Evolutionary conservation across 2,888 invertebrate genomes (phyloP), one percentile per base, ranked within the genome.

Genomic region (Limnephilus auricula): DNA sequence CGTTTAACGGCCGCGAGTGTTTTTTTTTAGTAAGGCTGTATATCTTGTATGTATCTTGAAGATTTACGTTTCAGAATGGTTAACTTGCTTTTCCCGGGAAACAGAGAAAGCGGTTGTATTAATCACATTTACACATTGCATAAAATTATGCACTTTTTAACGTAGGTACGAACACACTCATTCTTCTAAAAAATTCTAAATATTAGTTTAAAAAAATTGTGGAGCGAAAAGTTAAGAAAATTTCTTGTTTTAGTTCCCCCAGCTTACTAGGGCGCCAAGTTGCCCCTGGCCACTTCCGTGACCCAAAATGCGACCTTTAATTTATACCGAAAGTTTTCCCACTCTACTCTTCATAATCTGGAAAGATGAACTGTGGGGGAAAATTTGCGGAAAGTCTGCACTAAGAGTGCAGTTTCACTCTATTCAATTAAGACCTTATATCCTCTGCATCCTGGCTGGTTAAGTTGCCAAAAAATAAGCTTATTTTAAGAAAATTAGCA

Each of bases 321-420:
- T 91, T 91, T 91, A 91, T 89, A 89, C 79, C 50, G 34, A 91
- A 91, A 91, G 82, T 91, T 91, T 91, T 34, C 82, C 65, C 83
- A 78, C 87, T 83, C 83, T 83, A 40, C 79, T 65, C 65, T 34
- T 89, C 83, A 90, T 90, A 83, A 82, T 65, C 65, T 31, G 32
- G 50, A 18, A 83, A 65, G n/a, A 83, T 83, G 83, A 83, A 31
- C 83, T 50, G 37, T 13, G 40, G 50, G 50, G 32, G 80, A 89
- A 88, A 88, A 88, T 79, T 34, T 79, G 34, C 4, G 87, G n/a
- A 79, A 88, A 88, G 65, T 85, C 85, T 30, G 31, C 37, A 85
- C 12, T 37, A 88, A 65, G 65, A n/a, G 87, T 88, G 25, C 79
- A 31, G 50, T 30, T 31, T 30, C 86, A 50, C 34, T 50, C 4